Base-by-base conservation (phyloP, 2,888 invertebrate species). In the Sinopyrophorus schimmeli region DNA sequence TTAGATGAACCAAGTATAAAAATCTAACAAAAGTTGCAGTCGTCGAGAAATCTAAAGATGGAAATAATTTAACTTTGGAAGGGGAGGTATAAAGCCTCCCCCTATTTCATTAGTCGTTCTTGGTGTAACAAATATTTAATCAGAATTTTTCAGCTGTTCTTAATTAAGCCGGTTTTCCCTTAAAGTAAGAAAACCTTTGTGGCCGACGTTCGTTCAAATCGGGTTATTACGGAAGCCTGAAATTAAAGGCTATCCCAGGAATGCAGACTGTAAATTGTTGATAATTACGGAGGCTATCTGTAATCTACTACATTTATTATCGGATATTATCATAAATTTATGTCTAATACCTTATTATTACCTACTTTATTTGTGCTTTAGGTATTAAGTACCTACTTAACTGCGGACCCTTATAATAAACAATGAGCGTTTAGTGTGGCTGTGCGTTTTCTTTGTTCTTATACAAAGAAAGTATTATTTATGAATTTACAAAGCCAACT, bases 231-330 rank as follows among this genome's bases (percentile, higher is more conserved):
- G 47, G 48, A 30, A 48, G 48, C 42, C 35, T 37, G 27, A 48
- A 41, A 32, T 40, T 48, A 53, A 53, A 37, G 30, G 31, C 43
- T 39, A 48, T 38, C 26, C 43, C 26, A 38, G 35, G 53, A 53
- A 53, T 53, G 40, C 32, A 38, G 53, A 48, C 48, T 44, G 43
- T 49, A 53, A 49, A 53, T 53, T 49, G 40, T 43, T 18, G 40
- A 30, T 49, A 53, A 49, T 53, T 49, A 39, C 42, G 32, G 18
- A 35, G 35, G 30, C 39, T 40, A 39, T 46, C 44, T 46, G 35
- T 50, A 50, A 50, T 50, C 44, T 44, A 38, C 50, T 43, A 46
- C 50, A 43, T 50, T 46, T 39, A 50, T 50, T 50, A 50, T 50
- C 44, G 44, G 34, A 50, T 50, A 50, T 50, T 50, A 50, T 50